Percentiles rank a stretch among this genome's conserved stretches.
phyloP scores from a whole-genome alignment of 2,113 vertebrate genomes.

The Amblyopsis rosae region DNA sequence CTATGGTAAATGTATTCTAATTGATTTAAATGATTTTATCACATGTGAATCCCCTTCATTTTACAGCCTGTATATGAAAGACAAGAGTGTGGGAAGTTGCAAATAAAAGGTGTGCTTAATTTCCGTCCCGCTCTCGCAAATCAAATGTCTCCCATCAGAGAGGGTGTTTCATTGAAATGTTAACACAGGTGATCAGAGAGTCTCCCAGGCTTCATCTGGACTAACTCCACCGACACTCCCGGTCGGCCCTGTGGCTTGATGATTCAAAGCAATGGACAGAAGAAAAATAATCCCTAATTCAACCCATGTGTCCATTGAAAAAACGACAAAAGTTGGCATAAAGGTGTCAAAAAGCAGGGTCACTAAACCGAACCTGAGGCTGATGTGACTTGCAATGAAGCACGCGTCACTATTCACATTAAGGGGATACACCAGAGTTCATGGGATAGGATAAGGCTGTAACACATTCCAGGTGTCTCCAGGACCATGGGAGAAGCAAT shows the following conservation, averaged over 20 bases:
- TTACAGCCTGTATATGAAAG: conserved; percentile 54
- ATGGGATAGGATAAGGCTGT: conserved; percentile 25
- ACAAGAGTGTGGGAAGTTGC: conserved; percentile 55
- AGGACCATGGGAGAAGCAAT: conserved; percentile 15
- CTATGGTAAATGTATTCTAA: neutral
- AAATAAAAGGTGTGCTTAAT: conserved; percentile 64
- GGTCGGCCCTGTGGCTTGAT: conserved; percentile 53
- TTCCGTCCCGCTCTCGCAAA: conserved; percentile 48
- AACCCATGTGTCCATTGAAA: conserved; percentile 52
- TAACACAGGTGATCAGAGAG: conserved; percentile 59
- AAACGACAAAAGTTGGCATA: conserved; percentile 27
- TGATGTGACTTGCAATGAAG: conserved; percentile 37
- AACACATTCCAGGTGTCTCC: conserved; percentile 46
- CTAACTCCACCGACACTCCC: conserved; percentile 60
- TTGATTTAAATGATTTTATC: neutral
- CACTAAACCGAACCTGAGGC: conserved; percentile 32
- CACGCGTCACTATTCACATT: conserved; percentile 24
- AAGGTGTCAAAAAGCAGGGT: conserved; percentile 54
- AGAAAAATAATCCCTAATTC: conserved; percentile 52
- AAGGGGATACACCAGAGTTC: conserved; percentile 31
- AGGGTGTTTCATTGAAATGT: conserved; percentile 62
- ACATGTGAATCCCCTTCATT: conserved; percentile 28
- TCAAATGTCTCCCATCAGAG: conserved; percentile 64
- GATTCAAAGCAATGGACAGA: conserved; percentile 55
- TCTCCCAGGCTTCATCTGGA: conserved; percentile 58